A percentile compares a stretch with the other conserved stretches of the same genome.
Evolutionary conservation across 2,888 invertebrate genomes (phyloP).

Genomic region (Luffia ferchaultella): DNA sequence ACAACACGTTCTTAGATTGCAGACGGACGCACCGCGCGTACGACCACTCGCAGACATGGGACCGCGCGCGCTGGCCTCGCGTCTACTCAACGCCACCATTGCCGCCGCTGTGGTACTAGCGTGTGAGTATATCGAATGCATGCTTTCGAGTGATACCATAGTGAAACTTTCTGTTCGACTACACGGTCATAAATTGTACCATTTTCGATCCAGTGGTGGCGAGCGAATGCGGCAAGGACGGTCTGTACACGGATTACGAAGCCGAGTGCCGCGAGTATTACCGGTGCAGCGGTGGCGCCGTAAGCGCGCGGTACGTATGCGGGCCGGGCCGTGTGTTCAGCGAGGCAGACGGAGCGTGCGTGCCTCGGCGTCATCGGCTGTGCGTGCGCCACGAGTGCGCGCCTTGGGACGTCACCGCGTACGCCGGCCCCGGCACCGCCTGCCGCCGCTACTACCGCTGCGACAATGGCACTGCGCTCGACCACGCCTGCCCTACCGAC

Average conservation of each 20-base stretch:
- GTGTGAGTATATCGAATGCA: slow-evolving; percentile 30
- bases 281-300: slow-evolving; percentile 36
- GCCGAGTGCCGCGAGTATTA: slow-evolving; percentile 51
- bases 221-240: slow-evolving; percentile 37
- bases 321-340: slow-evolving; percentile 45
- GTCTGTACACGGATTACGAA: slow-evolving; percentile 50
- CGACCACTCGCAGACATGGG: slow-evolving; percentile 42
- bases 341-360: slow-evolving; percentile 45
- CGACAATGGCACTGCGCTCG: slow-evolving; percentile 47
- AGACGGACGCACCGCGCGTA: neutral
- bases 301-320: slow-evolving; percentile 40
- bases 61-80: slow-evolving; percentile 39
- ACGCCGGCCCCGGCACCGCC: slow-evolving; percentile 63
- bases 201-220: slow-evolving; percentile 26
- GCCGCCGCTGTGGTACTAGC: slow-evolving; percentile 18
- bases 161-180: too few relatives aligned
- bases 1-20: neutral
- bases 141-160: neutral
- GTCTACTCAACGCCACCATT: slow-evolving; percentile 19
- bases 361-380: slow-evolving; percentile 33
- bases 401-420: slow-evolving; percentile 39
- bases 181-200: neutral
- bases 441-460: slow-evolving; percentile 69
- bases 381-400: slow-evolving; percentile 49
- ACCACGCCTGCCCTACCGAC: slow-evolving; percentile 58